Percentiles rank a stretch among this genome's conserved stretches.
Evolutionary conservation across 2,113 vertebrate species (phyloP).

Genomic region (Aptenodytes patagonicus): DNA sequence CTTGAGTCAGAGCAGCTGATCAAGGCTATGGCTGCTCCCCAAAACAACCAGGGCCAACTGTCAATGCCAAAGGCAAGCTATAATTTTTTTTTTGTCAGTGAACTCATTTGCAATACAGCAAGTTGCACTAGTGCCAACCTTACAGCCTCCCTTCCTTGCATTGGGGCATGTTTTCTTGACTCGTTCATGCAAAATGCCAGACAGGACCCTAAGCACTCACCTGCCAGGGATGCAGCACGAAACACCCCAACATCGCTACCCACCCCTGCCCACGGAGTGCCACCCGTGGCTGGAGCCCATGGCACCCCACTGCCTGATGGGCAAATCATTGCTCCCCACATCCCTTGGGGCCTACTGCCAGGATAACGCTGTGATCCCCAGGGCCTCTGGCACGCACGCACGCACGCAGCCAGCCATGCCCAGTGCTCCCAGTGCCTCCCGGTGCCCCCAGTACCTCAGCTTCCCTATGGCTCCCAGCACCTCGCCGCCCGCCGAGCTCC

Average conservation of each 20-base stretch:
- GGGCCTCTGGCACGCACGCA: background rate
- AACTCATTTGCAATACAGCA: background rate
- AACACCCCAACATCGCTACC: background rate
- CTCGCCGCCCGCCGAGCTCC: background rate
- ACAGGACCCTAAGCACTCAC: background rate
- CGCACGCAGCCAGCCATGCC: background rate
- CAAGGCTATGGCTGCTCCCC: background rate
- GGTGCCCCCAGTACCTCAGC: background rate
- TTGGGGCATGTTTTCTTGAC: background rate
- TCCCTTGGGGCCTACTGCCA: background rate
- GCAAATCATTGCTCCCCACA: background rate
- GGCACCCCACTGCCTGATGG: background rate
- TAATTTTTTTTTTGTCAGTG: background rate
- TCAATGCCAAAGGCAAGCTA: background rate
- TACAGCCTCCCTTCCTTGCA: background rate
- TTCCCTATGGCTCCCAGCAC: background rate
- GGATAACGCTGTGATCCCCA: background rate
- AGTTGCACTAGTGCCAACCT: background rate
- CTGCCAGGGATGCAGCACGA: background rate
- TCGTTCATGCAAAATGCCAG: background rate
- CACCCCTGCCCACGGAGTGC: background rate
- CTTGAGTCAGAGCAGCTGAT: background rate
- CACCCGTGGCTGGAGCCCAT: background rate
- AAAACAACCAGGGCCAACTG: background rate
- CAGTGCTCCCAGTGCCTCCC: background rate